Conservation (phyloP, 2,113 vertebrate genomes). For the Coptodon rendalli region DNA sequence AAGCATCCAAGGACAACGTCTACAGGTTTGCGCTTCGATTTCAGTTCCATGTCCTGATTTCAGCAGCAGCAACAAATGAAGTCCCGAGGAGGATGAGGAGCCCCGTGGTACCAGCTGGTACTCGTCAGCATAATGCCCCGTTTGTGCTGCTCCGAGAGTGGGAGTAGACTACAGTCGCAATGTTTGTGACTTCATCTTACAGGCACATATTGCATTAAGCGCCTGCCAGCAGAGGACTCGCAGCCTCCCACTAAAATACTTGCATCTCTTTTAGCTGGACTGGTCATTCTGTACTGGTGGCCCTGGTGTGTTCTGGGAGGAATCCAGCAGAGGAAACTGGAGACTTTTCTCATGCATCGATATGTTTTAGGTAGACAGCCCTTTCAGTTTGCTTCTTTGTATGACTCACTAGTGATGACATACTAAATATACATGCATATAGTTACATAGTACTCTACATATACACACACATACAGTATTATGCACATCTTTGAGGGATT, state of each 20-base stretch:
- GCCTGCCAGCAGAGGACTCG: constrained; percentile 57
- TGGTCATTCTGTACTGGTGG: constrained; percentile 29
- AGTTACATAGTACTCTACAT: background rate
- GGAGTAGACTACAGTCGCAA: constrained; percentile 71
- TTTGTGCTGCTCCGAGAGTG: constrained; percentile 69
- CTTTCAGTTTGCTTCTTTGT: background rate
- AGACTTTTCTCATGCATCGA: background rate
- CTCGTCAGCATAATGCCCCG: constrained; percentile 68
- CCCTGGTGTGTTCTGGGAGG: constrained; percentile 37
- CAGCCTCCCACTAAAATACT: constrained; percentile 71
- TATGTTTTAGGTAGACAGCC: background rate
- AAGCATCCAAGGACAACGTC: constrained; percentile 38
- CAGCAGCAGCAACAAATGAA: constrained; percentile 50
- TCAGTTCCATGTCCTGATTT: constrained; percentile 66
- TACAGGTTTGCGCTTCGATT: constrained; percentile 37
- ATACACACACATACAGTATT: background rate
- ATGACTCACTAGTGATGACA: background rate
- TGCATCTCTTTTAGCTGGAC: constrained; percentile 65
- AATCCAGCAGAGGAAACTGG: constrained; percentile 9
- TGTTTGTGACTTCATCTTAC: constrained; percentile 76
- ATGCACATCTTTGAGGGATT: background rate
- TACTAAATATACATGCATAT: background rate
- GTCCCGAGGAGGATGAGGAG: constrained; percentile 56
- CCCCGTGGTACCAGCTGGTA: constrained; percentile 74
- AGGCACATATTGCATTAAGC: constrained; percentile 58